phyloP scores from a whole-genome alignment of 2,113 vertebrate genomes.

The Plestiodon gilberti region DNA sequence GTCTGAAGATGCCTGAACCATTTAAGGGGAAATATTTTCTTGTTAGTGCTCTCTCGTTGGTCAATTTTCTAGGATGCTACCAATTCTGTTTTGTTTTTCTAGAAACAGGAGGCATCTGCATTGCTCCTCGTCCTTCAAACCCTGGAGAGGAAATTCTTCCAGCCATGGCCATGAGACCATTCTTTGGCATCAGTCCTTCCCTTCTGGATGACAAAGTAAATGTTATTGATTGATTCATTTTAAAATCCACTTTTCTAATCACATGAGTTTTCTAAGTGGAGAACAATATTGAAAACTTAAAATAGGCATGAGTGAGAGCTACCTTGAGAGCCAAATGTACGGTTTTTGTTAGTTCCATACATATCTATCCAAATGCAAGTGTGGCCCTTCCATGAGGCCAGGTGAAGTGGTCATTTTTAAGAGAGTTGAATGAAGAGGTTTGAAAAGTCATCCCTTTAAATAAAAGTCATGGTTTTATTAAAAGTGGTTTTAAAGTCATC shows the following conservation, averaged over 20 bases:
- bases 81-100: conserved; percentile 48
- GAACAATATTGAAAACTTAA: neutral
- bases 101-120: conserved; percentile 87
- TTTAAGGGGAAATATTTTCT: conserved; percentile 2
- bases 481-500: too few relatives aligned
- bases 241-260: neutral
- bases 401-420: too few relatives aligned
- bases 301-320: neutral
- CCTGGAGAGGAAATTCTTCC: conserved; percentile 81
- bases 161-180: conserved; percentile 84
- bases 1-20: too few relatives aligned
- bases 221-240: neutral
- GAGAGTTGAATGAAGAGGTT: too few relatives aligned
- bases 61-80: conserved; percentile 9
- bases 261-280: neutral
- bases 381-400: too few relatives aligned
- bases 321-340: neutral
- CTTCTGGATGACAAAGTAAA: conserved; percentile 80
- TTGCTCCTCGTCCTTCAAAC: conserved; percentile 78
- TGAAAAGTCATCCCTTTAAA: too few relatives aligned
- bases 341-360: neutral
- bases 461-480: too few relatives aligned
- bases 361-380: neutral
- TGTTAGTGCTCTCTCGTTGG: neutral
- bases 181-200: conserved; percentile 81